Base-by-base conservation (phyloP, 2,888 invertebrate species). In the Pollenia griseotomentosa region DNA sequence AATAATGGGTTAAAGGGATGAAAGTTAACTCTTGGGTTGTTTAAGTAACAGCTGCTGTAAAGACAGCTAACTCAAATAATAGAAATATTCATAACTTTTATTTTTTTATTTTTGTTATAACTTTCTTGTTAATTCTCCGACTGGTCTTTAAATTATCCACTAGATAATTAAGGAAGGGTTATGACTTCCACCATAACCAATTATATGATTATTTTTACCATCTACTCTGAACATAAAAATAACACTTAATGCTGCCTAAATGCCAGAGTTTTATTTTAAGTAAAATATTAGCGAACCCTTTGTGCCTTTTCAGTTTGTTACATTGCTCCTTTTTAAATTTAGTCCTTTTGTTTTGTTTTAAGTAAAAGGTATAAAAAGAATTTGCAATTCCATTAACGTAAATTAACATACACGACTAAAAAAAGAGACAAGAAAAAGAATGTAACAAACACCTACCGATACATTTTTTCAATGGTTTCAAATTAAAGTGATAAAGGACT, bases 401-500 rank as follows among this genome's bases (percentile, higher is more conserved):
- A 51, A 74, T 48, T 74, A 23, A 6, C 46, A 16, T 59, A 73
- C 2, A n/a, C n/a, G 57, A 19, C n/a, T 5, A 59, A n/a, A 7
- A 51, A 48, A 23, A 11, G 3, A 6, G 48, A 42, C 59, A 2
- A 51, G 9, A 40, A 23, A 14, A 14, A 19, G 5, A 33, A 70
- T n/a, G 19, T n/a, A 42, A 23, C 48, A 66, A n/a, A 57, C 19
- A 74, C 11, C 42, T 53, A 7, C 12, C 42, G 14, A 51, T 40
- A 74, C 61, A 68, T 51, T 44, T 66, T 23, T 8, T 44, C 19
- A 74, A 33, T 57, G 19, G 10, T 7, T 73, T 73, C 61, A 68
- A 74, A 73, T 74, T 74, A 70, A 73, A 74, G 40, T 73, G 85
- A 82, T 82, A 79, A 74, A 79, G 53, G 73, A 73, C 77, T 23